Evolutionary conservation across 1,140 invertebrate species (phyloP).

Genomic region (Atopsyche davidsoni): DNA sequence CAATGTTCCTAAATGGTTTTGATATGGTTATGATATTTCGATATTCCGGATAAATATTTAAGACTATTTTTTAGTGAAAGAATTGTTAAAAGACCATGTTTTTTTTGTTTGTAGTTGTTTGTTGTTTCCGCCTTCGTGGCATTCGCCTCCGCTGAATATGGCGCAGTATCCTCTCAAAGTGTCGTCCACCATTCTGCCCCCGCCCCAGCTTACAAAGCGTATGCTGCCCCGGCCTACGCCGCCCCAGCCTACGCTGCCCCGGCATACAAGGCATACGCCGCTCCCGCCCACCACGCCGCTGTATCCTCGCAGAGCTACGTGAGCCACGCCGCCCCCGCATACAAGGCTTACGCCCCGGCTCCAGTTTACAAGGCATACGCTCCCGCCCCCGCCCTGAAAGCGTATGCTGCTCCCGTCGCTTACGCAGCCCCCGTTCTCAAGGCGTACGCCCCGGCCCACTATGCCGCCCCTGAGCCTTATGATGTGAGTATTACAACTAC

Average conservation of each 20-base stretch:
- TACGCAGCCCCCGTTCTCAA: conserved; percentile 10
- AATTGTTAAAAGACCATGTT: not conserved
- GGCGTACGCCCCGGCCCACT: conserved; percentile 6
- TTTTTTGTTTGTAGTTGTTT: conserved; percentile 16
- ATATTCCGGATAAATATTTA: not conserved
- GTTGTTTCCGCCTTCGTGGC: conserved; percentile 42
- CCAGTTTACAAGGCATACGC: conserved; percentile 37
- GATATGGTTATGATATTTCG: not conserved
- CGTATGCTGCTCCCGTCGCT: conserved; percentile 36
- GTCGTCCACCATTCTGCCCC: conserved; percentile 43
- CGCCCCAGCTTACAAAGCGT: conserved; percentile 28
- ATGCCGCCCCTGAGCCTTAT: conserved; percentile 20
- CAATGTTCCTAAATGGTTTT: too few species aligned
- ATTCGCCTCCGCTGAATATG: conserved; percentile 40
- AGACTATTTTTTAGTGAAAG: not conserved
- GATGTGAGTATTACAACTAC: too few species aligned
- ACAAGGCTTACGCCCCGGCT: conserved; percentile 6
- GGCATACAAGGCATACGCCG: conserved; percentile 9
- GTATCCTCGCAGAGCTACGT: conserved; percentile 43
- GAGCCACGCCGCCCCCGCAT: conserved; percentile 37
- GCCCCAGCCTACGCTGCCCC: conserved; percentile 9
- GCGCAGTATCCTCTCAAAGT: conserved; percentile 44
- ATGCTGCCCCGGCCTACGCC: conserved; percentile 15
- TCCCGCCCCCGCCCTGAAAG: conserved; percentile 35
- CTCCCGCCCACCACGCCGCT: conserved; percentile 21